A percentile compares a stretch with the other conserved stretches of the same genome.
phyloP scores from a whole-genome alignment of 2,113 vertebrate genomes.

The Oreochromis niloticus region DNA sequence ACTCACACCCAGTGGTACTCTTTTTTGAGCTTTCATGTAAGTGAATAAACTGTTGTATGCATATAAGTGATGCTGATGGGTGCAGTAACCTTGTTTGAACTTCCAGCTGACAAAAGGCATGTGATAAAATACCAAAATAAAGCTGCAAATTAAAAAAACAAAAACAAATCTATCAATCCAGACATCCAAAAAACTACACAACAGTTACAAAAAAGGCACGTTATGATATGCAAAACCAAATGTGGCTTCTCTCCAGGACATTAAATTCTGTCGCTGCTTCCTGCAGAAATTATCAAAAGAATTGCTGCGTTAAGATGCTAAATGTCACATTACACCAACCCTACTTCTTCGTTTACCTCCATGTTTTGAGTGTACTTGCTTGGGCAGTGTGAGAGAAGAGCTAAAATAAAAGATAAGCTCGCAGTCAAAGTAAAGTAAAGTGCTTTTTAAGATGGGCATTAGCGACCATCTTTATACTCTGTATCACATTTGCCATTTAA shows the following conservation, averaged over 20 bases:
- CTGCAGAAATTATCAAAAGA: neutral
- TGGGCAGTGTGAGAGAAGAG: neutral
- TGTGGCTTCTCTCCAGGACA: neutral
- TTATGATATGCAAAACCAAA: slow-evolving; percentile 52
- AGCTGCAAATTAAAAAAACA: neutral
- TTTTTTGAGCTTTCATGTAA: neutral
- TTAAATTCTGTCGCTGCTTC: neutral
- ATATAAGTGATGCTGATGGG: neutral
- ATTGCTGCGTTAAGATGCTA: neutral
- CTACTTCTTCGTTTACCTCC: neutral
- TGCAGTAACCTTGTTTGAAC: neutral
- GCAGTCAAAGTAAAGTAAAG: neutral
- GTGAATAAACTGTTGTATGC: neutral
- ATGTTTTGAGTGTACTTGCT: neutral
- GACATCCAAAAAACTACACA: neutral
- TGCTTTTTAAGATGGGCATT: neutral
- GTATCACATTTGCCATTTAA: slow-evolving; percentile 19
- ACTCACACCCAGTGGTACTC: neutral
- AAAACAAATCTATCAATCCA: neutral
- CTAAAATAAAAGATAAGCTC: neutral
- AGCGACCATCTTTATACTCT: slow-evolving; percentile 63
- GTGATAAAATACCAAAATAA: slow-evolving; percentile 13
- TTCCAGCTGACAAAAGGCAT: neutral
- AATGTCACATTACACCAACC: neutral
- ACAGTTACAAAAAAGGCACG: slow-evolving; percentile 60